Conservation (phyloP, 2,888 invertebrate genomes). For the Unio delphinus region DNA sequence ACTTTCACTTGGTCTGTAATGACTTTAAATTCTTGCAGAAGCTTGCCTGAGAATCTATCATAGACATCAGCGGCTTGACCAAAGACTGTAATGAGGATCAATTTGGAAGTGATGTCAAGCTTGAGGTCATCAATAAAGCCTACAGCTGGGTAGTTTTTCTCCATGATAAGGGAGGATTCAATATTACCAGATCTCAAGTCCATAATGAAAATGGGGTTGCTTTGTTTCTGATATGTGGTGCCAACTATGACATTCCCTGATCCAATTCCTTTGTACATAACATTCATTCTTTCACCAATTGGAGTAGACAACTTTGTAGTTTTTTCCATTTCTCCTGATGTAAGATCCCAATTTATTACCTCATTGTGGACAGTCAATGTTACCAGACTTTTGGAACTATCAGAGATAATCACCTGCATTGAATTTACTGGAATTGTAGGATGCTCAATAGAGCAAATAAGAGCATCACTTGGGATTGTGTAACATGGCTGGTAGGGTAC, state of each 20-base stretch:
- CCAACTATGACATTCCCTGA: constrained; percentile 36
- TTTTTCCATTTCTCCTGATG: constrained; percentile 43
- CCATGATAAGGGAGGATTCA: constrained; percentile 27
- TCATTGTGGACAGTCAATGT: constrained; percentile 37
- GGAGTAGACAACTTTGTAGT: constrained; percentile 20
- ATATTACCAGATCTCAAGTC: constrained; percentile 39
- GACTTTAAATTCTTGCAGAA: constrained; percentile 35
- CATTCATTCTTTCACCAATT: constrained; percentile 36
- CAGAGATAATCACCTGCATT: constrained; percentile 30
- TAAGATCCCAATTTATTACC: constrained; percentile 46
- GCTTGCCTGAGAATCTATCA: constrained; percentile 30
- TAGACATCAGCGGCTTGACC: constrained; percentile 38
- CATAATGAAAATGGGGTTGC: constrained; percentile 43
- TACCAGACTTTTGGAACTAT: constrained; percentile 38
- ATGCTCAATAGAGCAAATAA: constrained; percentile 41
- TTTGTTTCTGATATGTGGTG: constrained; percentile 37
- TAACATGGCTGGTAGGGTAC: constrained; percentile 45
- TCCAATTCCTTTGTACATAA: constrained; percentile 25
- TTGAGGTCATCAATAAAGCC: constrained; percentile 45
- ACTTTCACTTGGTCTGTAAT: constrained; percentile 30
- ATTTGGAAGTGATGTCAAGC: constrained; percentile 30
- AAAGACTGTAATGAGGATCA: constrained; percentile 25
- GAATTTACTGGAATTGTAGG: constrained; percentile 73
- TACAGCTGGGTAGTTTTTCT: constrained; percentile 42
- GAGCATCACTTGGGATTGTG: constrained; percentile 37